These are phyloP conservation scores for Sebastes paucispinis DNA, from an alignment of 2,797 vertebrate species.

Conservation along the genomic window DNA sequence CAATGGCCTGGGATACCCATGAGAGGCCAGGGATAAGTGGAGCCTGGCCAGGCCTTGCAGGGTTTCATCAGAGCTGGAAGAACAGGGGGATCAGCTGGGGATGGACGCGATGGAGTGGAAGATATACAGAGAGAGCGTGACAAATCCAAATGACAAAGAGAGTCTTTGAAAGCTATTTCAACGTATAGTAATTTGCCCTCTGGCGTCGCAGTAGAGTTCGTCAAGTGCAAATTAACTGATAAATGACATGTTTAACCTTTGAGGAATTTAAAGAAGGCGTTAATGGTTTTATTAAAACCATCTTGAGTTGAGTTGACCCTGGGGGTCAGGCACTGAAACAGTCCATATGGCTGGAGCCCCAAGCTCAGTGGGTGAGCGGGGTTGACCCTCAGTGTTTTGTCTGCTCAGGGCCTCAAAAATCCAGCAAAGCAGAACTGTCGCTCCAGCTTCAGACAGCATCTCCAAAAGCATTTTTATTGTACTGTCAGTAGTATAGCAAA, in stretches of 20 bases:
- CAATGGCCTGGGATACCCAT: constrained; percentile 65
- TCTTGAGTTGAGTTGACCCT: background rate
- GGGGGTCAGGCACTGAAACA: background rate
- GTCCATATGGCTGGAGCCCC: background rate
- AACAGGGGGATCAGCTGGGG: constrained; percentile 57
- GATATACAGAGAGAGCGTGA: constrained; percentile 24
- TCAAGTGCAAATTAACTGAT: constrained; percentile 6
- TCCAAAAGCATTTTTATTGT: background rate
- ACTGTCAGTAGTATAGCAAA: background rate
- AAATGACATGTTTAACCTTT: background rate
- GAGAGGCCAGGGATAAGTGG: constrained; percentile 60
- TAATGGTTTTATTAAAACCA: background rate
- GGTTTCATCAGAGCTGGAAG: constrained; percentile 36
- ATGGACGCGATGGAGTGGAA: constrained; percentile 54
- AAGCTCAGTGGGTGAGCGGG: background rate
- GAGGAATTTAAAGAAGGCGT: background rate
- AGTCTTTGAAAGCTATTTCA: constrained; percentile 3
- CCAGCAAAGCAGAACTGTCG: background rate
- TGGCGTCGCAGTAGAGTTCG: background rate
- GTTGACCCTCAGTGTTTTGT: background rate
- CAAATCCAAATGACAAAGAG: constrained; percentile 38
- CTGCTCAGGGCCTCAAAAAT: background rate
- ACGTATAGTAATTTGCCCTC: background rate
- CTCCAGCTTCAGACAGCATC: background rate
- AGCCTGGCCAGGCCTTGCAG: constrained; percentile 32